These are phyloP conservation scores for Trissonchulus sp. DNA, from an alignment of 2,888 invertebrate species.

Conservation along the genomic window DNA sequence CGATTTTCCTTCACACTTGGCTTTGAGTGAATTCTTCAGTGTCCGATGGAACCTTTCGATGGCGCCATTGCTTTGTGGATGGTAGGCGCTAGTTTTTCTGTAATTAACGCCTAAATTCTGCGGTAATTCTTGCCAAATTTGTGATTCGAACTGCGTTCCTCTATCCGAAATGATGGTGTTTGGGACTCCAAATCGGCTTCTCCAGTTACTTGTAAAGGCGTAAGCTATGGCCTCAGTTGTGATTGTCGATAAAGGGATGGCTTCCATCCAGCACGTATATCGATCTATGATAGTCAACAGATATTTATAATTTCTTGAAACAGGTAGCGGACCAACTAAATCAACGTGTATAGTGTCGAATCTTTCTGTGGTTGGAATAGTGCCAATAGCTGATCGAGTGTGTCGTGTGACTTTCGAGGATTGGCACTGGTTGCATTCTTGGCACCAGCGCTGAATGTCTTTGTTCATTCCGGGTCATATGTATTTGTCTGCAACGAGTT, in stretches of 20 bases:
- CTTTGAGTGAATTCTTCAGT: background rate
- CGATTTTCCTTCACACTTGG: background rate
- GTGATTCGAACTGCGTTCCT: slow-evolving; percentile 16
- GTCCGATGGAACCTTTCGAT: slow-evolving; percentile 10
- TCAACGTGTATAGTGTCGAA: slow-evolving; percentile 14
- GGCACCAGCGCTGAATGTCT: background rate
- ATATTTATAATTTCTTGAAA: background rate
- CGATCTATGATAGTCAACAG: slow-evolving; percentile 7
- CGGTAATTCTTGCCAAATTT: background rate
- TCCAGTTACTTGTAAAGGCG: background rate
- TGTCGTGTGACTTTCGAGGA: background rate
- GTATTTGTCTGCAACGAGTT: background rate
- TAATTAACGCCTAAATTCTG: background rate
- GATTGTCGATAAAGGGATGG: background rate
- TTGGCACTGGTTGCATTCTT: slow-evolving; percentile 1
- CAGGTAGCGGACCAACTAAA: slow-evolving; percentile 9
- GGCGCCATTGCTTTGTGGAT: background rate
- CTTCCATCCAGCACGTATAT: slow-evolving; percentile 7
- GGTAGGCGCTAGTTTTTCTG: background rate
- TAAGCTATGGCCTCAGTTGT: background rate
- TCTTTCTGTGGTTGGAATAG: slow-evolving; percentile 6
- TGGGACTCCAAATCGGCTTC: slow-evolving; percentile 11
- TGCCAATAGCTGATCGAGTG: background rate
- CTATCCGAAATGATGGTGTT: slow-evolving; percentile 3
- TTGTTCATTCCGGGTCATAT: slow-evolving; percentile 19